Conservation (phyloP, 2,797 vertebrate species). For the Paedocypris micromegethes region DNA sequence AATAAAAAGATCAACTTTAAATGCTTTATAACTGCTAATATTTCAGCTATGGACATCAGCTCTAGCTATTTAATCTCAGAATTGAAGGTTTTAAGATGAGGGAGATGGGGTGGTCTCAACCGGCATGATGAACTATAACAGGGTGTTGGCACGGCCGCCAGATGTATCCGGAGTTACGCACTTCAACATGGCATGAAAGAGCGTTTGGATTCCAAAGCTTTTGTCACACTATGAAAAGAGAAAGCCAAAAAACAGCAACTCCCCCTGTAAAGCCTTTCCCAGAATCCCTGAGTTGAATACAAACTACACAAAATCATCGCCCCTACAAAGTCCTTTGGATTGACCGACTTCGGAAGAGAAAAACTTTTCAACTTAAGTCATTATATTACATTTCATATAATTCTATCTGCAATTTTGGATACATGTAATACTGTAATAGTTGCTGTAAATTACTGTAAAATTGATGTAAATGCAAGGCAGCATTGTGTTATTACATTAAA, state of each 20-base stretch:
- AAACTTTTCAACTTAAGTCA: neutral
- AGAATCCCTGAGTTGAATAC: slow-evolving; percentile 39
- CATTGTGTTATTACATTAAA: no score
- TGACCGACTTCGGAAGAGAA: slow-evolving; percentile 3
- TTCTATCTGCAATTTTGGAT: no score
- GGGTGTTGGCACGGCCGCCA: slow-evolving; percentile 32
- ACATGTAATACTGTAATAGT: no score
- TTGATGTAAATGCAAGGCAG: no score
- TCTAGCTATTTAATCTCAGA: no score
- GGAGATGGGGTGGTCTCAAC: slow-evolving; percentile 1
- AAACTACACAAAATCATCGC: slow-evolving; percentile 24
- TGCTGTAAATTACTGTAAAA: no score
- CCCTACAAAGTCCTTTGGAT: slow-evolving; percentile 15
- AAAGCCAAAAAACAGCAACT: slow-evolving; percentile 29
- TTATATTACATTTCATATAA: no score
- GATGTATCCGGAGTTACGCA: slow-evolving; percentile 15
- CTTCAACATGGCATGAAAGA: slow-evolving; percentile 35
- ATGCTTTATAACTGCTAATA: no score
- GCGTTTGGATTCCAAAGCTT: slow-evolving; percentile 21
- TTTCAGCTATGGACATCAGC: no score
- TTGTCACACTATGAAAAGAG: slow-evolving; percentile 29
- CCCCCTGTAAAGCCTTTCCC: slow-evolving; percentile 25
- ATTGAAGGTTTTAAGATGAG: neutral
- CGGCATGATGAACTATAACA: neutral
- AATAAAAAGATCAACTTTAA: no score